Evolutionary conservation across 2,888 invertebrate species (phyloP), one percentile per base, ranked within the genome.

Genomic region (Noctua comes): DNA sequence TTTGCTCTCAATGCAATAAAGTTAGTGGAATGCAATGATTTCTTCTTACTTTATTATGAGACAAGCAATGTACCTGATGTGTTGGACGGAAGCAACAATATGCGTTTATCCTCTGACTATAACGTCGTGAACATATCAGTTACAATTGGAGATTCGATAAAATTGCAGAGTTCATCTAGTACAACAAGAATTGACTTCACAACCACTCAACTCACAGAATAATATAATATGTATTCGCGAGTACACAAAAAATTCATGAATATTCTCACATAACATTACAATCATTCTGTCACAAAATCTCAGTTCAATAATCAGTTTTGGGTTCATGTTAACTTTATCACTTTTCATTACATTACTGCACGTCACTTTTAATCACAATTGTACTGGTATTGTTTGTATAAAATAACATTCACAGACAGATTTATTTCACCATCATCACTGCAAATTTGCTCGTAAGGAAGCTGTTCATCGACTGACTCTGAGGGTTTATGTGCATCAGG

Each of bases 11-110:
- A 76, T 71, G 62, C 59, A 80, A 76, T 85, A 80, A 64, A 76
- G 66, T 65, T 87, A 87, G 65, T 85, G 84, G 84, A 85, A 85
- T 85, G 84, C 87, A 85, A 85, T 79, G 69, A 75, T 72, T 73
- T 70, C 24, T 74, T 71, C 46, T 70, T 64, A 68, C 31, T 70
- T 68, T 62, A 69, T 75, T 72, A 73, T 51, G 68, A 21, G 59
- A 43, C 21, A 83, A 77, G 27, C 48, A 79, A 74, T 73, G 51
- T 68, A 62, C 16, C 65, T 73, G 71, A 72, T 57, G 64, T 72
- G 68, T 62, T 73, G 57, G 57, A 66, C 51, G 66, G 57, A 76
- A 46, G 84, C 75, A 46, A 68, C 51, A 48, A 27, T 51, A 40
- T 79, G 46, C 59, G 21, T 59, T 54, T 76, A 71, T 57, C 54